Base-by-base conservation (phyloP, 2,888 invertebrate species). In the Eucera pruinosa region DNA sequence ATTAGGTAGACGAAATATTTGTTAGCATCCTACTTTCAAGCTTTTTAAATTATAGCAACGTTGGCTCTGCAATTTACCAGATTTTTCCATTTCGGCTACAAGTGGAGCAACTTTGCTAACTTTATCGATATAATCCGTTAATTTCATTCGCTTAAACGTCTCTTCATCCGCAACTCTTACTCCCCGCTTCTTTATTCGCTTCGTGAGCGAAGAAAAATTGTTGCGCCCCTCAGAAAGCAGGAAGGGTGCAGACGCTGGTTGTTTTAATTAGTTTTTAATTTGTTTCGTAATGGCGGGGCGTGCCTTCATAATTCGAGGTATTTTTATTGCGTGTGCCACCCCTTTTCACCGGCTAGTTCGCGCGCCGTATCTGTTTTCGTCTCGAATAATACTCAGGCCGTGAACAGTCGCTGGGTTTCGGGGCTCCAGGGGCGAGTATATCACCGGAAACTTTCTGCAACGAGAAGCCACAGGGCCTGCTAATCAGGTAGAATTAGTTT, bases 201-300 rank as follows among this genome's bases (percentile, higher is more conserved):
- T 52, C 45, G 41, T 48, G 36, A 57, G 54, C 30, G 9, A 47
- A 80, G 76, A 62, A 68, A 81, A 76, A 72, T 81, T 65, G 72
- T 75, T 71, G 66, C 71, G 25, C 15, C 15, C 69, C 57, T 54
- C 45, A 48, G 48, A n/a, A 47, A 25, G 54, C 13, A 20, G 15
- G 20, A n/a, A 41, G 9, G 64, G 33, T 58, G 43, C 54, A 36
- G 48, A 25, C 64, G 67, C 78, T 81, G 71, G 87, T 87, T 87
- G 87, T 89, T 90, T 89, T 89, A 90, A 90, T 90, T 90, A 90
- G 85, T 90, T 90, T 90, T 90, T 90, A 90, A 90, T 90, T 90
- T 90, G 88, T 90, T 90, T 84, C 85, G 77, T 87, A 88, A 90
- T 84, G 86, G 84, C 83, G 81, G 80, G 82, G 82, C 84, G 83